Conservation (phyloP, 2,797 vertebrate genomes). For the Delichon dasypus region DNA sequence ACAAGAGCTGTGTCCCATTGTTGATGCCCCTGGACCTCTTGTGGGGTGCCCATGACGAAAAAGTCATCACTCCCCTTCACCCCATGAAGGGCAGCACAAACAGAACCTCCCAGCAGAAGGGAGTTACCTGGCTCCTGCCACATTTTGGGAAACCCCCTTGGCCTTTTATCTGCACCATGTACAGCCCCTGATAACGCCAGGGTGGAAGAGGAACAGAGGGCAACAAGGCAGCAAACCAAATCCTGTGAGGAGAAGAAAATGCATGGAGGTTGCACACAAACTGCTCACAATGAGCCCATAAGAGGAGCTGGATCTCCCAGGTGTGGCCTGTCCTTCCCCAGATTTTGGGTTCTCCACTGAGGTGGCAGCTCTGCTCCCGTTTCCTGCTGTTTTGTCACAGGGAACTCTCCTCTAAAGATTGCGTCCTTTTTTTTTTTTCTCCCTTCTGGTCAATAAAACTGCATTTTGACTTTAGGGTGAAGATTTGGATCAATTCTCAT, state of each 20-base stretch:
- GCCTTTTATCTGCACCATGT: background rate
- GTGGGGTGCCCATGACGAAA: accelerated
- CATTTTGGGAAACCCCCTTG: background rate
- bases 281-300: background rate
- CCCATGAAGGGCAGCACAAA: background rate
- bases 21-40: background rate
- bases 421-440: background rate
- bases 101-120: background rate
- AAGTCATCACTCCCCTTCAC: accelerated
- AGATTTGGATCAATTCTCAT: constrained; percentile 69
- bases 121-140: background rate
- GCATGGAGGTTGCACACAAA: accelerated
- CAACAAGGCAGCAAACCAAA: background rate
- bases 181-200: accelerated
- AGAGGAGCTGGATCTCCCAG: background rate
- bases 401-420: background rate
- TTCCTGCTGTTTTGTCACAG: background rate
- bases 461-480: constrained; percentile 56
- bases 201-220: background rate
- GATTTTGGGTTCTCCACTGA: background rate
- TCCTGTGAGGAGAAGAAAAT: background rate
- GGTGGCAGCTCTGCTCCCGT: background rate
- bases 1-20: background rate
- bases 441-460: constrained; percentile 47
- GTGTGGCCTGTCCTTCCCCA: background rate